A percentile compares a stretch with the other conserved stretches of the same genome.
Evolutionary conservation across 2,888 invertebrate species (phyloP).

Genomic region (Acanthococcus lagerstroemiae): DNA sequence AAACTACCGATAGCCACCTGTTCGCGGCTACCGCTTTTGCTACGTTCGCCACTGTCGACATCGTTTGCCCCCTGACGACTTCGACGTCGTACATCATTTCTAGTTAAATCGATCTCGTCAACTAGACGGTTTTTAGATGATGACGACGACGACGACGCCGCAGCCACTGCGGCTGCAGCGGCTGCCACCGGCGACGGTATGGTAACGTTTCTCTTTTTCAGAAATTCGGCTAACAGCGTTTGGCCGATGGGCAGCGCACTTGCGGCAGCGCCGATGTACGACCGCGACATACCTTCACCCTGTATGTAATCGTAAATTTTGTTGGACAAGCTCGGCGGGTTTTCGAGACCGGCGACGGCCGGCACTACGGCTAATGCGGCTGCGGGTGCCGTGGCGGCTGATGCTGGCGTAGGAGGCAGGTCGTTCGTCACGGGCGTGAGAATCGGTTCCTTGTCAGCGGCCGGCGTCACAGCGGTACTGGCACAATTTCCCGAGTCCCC

Average conservation of each 20-base stretch:
- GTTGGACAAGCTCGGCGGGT: slow-evolving; percentile 6
- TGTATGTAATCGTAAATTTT: not conserved
- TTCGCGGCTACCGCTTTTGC: not conserved
- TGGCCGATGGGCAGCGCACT: not conserved
- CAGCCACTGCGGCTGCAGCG: no score
- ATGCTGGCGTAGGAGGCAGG: not conserved
- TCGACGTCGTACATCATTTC: slow-evolving; percentile 10
- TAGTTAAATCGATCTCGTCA: slow-evolving; percentile 24
- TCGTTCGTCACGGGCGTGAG: not conserved
- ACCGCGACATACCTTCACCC: slow-evolving; percentile 22
- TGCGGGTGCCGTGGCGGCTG: not conserved
- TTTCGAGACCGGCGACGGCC: not conserved
- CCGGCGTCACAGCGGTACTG: not conserved
- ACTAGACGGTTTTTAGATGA: slow-evolving; percentile 1
- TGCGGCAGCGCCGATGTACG: slow-evolving; percentile 5
- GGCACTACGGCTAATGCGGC: no score
- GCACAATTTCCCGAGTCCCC: not conserved
- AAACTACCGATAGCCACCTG: not conserved
- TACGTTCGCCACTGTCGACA: no score
- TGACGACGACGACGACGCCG: not conserved
- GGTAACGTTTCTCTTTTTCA: slow-evolving; percentile 12
- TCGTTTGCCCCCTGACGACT: not conserved
- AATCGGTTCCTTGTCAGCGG: not conserved
- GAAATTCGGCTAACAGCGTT: slow-evolving; percentile 21
- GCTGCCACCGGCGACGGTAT: slow-evolving; percentile 6